phyloP scores from a whole-genome alignment of 2,797 vertebrate species.

The Cheirogaleus major region DNA sequence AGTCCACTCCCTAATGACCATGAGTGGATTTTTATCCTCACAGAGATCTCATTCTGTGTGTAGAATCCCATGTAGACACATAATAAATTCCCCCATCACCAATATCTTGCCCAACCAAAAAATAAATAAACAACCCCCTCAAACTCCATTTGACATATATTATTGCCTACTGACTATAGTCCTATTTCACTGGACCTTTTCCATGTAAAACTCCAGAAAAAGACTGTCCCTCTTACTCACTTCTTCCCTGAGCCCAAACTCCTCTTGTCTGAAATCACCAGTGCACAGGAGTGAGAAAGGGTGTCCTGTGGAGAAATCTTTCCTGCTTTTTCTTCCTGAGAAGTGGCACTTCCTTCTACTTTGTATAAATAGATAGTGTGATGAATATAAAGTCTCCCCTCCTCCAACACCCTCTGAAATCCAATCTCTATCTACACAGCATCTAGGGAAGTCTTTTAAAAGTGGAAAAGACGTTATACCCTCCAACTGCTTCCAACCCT shows the following conservation, averaged over 20 bases:
- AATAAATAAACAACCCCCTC: not conserved
- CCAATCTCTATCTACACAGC: not conserved
- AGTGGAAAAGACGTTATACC: not conserved
- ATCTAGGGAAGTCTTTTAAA: not conserved
- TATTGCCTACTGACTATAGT: not conserved
- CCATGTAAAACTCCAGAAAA: not conserved
- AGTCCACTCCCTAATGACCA: not conserved
- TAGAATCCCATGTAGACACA: not conserved
- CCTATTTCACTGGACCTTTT: not conserved
- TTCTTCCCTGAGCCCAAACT: not conserved
- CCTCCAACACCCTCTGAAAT: not conserved
- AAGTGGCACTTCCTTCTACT: not conserved
- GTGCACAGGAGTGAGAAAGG: not conserved
- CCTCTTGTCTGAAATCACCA: not conserved
- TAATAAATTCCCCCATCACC: not conserved
- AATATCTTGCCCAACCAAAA: not conserved
- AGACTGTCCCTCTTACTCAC: not conserved
- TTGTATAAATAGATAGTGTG: not conserved
- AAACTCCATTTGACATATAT: not conserved
- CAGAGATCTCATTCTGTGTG: not conserved
- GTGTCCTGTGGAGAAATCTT: not conserved
- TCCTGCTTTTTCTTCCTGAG: not conserved
- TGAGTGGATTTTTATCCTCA: not conserved
- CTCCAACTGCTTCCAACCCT: not conserved
- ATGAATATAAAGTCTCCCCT: rapidly evolving